Conservation (phyloP, 2,888 invertebrate genomes). For the Dyspetes luteomarginatus region DNA sequence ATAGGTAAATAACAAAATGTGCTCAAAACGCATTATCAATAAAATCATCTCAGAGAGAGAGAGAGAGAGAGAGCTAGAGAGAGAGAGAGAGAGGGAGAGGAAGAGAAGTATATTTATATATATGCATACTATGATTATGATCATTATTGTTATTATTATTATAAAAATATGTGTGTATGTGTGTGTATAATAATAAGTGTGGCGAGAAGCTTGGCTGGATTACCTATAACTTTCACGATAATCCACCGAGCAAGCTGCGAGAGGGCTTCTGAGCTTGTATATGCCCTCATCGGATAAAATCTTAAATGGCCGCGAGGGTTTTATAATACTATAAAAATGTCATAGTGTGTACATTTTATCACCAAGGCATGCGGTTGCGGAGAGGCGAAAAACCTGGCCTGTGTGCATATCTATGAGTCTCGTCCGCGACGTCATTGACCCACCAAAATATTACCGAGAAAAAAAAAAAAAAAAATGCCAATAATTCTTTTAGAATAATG, state of each 20-base stretch:
- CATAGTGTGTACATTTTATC: constrained; percentile 53
- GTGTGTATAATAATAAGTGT: background rate
- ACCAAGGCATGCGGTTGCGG: constrained; percentile 20
- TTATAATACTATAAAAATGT: constrained; percentile 33
- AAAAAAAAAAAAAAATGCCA: background rate
- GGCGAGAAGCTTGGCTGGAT: constrained; percentile 32
- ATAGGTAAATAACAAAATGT: no score
- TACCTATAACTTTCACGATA: constrained; percentile 57
- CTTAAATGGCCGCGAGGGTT: constrained; percentile 18
- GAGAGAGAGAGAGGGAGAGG: background rate
- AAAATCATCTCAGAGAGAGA: no score
- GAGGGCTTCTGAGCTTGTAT: constrained; percentile 22
- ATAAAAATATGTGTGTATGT: background rate
- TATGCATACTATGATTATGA: no score
- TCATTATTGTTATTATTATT: no score
- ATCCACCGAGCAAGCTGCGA: constrained; percentile 39
- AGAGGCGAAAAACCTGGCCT: no score
- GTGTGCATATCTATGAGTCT: no score
- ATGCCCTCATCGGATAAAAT: constrained; percentile 41
- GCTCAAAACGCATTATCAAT: no score
- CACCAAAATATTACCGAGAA: background rate
- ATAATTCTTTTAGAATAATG: no score
- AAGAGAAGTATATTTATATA: background rate
- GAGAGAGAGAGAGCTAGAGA: constrained; percentile 6
- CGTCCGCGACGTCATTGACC: background rate